A percentile compares a stretch with the other conserved stretches of the same genome.
These are phyloP conservation scores for Parazoanthus darwini DNA, from an alignment of 92 coral and sea anemone species.

Conservation along the genomic window DNA sequence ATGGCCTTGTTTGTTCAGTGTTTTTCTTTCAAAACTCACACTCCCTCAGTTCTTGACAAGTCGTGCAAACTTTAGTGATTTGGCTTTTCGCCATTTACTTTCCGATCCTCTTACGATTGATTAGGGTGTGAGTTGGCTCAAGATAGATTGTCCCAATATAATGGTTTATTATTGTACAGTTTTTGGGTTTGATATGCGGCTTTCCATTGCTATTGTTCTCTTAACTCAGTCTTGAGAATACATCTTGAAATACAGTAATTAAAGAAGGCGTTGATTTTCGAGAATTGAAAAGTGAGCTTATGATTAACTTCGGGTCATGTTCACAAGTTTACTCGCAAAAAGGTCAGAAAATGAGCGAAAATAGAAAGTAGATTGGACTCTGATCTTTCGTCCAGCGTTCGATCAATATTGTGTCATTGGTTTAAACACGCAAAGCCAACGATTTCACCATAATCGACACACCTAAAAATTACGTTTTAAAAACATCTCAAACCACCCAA, in stretches of 20 bases:
- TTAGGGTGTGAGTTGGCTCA: neutral
- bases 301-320: neutral
- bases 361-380: neutral
- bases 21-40: neutral
- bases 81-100: slow-evolving; percentile 12
- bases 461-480: neutral
- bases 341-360: neutral
- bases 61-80: neutral
- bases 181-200: neutral
- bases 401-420: neutral
- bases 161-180: neutral
- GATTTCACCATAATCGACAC: neutral
- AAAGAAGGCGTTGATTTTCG: slow-evolving; percentile 14
- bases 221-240: neutral
- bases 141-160: neutral
- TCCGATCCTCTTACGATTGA: neutral
- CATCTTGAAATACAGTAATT: neutral
- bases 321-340: neutral
- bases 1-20: slow-evolving; percentile 12
- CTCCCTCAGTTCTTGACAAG: slow-evolving; percentile 10
- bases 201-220: neutral
- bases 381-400: neutral
- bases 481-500: neutral
- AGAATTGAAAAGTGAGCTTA: neutral
- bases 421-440: neutral